Conservation (phyloP, 2,113 vertebrate species). For the Cynopterus brachyotis region DNA sequence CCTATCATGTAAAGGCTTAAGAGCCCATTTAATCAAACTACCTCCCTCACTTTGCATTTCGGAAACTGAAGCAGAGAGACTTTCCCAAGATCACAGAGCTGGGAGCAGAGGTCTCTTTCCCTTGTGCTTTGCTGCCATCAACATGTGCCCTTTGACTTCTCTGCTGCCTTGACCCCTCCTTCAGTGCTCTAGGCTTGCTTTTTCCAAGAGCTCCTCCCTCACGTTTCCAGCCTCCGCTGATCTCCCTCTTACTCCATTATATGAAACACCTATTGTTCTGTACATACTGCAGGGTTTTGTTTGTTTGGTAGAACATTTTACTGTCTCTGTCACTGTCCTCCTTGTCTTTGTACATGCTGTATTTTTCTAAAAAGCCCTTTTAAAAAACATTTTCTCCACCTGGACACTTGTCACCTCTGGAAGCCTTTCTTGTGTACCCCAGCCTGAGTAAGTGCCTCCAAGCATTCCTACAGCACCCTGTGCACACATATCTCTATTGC, state of each 20-base stretch:
- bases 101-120: not conserved
- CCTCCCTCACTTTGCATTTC: not conserved
- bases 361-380: conserved; percentile 10
- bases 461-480: not conserved
- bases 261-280: not conserved
- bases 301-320: not conserved
- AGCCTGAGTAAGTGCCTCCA: not conserved
- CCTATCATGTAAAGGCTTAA: not conserved
- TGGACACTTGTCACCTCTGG: not conserved
- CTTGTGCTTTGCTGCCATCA: not conserved
- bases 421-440: not conserved
- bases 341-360: not conserved
- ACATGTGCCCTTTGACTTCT: not conserved
- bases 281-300: not conserved
- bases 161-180: not conserved
- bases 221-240: not conserved
- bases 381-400: conserved; percentile 34
- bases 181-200: not conserved
- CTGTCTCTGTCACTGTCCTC: not conserved
- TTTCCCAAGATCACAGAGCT: not conserved
- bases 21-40: not conserved
- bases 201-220: not conserved
- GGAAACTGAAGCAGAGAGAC: not conserved
- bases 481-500: not conserved
- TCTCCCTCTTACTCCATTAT: not conserved